Evolutionary conservation across 2,113 vertebrate species (phyloP).

Genomic region (Motacilla alba): DNA sequence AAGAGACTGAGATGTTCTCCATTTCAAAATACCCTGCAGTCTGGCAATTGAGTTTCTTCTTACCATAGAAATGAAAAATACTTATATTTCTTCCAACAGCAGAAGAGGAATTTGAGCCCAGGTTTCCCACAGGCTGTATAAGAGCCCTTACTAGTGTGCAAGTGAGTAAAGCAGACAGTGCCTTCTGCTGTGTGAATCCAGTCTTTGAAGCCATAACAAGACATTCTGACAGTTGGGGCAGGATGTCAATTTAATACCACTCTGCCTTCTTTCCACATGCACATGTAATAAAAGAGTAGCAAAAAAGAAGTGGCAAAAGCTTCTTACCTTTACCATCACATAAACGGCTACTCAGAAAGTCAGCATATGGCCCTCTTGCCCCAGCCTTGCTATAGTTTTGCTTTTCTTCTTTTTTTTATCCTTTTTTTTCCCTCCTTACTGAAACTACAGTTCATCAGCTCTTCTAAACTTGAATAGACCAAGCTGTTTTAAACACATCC

Average conservation of each 20-base stretch:
- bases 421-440: neutral
- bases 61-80: constrained; percentile 26
- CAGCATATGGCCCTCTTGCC: constrained; percentile 48
- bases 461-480: constrained; percentile 68
- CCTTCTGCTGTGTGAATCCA: constrained; percentile 69
- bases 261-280: constrained; percentile 18
- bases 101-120: constrained; percentile 52
- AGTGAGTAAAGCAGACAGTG: constrained; percentile 63
- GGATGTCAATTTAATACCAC: constrained; percentile 50
- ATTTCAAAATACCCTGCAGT: constrained; percentile 62
- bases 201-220: constrained; percentile 58
- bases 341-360: neutral
- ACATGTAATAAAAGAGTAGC: constrained; percentile 10
- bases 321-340: constrained; percentile 46
- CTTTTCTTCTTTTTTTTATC: neutral
- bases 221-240: constrained; percentile 65
- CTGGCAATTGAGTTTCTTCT: constrained; percentile 59
- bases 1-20: constrained; percentile 60
- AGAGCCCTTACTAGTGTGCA: constrained; percentile 48
- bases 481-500: constrained; percentile 72
- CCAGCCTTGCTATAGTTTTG: neutral
- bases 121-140: constrained; percentile 60
- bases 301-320: constrained; percentile 35
- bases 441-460: constrained; percentile 57
- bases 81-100: constrained; percentile 52